Evolutionary conservation across 2,113 vertebrate species (phyloP).

Genomic region (Mastomys coucha): DNA sequence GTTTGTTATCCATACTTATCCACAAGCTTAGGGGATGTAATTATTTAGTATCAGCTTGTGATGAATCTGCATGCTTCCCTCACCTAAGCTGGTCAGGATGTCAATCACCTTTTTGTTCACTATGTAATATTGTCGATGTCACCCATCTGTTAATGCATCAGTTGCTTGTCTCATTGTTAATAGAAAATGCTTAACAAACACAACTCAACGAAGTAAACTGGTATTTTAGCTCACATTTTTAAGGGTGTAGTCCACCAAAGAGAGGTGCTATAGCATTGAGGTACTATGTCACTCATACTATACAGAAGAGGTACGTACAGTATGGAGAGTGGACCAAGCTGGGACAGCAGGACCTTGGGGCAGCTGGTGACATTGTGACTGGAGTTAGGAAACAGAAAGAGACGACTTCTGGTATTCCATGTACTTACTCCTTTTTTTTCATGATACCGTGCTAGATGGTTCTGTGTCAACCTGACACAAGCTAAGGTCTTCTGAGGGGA

Average conservation of each 20-base stretch:
- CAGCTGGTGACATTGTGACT: not conserved
- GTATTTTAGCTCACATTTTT: no score
- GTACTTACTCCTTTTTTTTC: not conserved
- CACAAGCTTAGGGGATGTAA: no score
- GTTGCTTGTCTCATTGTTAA: not conserved
- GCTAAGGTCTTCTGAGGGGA: not conserved
- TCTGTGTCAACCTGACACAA: not conserved
- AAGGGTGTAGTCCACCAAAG: not conserved
- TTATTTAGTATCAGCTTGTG: no score
- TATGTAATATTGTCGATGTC: fast-evolving
- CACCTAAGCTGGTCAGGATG: not conserved
- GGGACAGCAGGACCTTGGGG: no score
- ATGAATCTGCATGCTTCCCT: not conserved
- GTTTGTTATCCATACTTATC: not conserved
- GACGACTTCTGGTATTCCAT: not conserved
- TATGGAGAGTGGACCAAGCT: not conserved
- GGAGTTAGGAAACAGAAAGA: not conserved
- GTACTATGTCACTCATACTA: not conserved
- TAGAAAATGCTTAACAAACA: not conserved
- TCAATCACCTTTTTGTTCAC: not conserved
- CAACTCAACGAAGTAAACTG: not conserved
- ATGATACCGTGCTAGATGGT: no score
- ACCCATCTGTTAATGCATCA: no score
- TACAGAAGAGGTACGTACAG: not conserved
- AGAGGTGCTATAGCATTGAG: no score